These are phyloP conservation scores for Oophaga pumilio DNA, from an alignment of 2,113 vertebrate genomes.

Conservation along the genomic window DNA sequence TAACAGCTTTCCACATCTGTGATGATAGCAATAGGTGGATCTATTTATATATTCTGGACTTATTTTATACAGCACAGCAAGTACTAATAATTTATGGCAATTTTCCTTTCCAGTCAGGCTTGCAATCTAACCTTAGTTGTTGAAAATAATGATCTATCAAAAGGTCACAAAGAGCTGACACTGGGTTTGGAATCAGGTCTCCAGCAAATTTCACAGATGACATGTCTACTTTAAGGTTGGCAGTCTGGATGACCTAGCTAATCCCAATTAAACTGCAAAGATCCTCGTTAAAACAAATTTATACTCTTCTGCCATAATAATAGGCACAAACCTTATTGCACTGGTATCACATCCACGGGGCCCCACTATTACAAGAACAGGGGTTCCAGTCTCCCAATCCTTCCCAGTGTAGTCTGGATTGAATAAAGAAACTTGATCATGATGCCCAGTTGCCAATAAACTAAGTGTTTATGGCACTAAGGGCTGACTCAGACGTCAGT, in stretches of 20 bases:
- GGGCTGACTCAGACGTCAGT: too few relatives aligned
- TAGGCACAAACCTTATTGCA: too few relatives aligned
- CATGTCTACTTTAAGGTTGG: neutral
- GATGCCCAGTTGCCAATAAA: too few relatives aligned
- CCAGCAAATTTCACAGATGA: neutral
- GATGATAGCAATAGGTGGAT: neutral
- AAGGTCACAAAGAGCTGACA: neutral
- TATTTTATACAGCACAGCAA: slow-evolving; percentile 10
- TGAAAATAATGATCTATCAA: neutral
- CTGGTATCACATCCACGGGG: too few relatives aligned
- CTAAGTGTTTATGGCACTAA: too few relatives aligned
- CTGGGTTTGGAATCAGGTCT: neutral
- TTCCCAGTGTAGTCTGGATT: too few relatives aligned
- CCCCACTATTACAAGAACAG: too few relatives aligned
- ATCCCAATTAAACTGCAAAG: neutral
- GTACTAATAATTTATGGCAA: slow-evolving; percentile 18
- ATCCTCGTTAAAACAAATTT: neutral
- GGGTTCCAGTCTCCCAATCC: too few relatives aligned
- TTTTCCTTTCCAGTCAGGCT: slow-evolving; percentile 30
- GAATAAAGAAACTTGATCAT: too few relatives aligned
- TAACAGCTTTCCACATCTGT: slow-evolving; percentile 19
- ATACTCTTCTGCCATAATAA: too few relatives aligned
- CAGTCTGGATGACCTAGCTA: neutral
- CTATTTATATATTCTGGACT: neutral
- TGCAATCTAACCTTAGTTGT: slow-evolving; percentile 18